Conservation (phyloP, 2,113 vertebrate species). For the Periophthalmodon schlosseri region DNA sequence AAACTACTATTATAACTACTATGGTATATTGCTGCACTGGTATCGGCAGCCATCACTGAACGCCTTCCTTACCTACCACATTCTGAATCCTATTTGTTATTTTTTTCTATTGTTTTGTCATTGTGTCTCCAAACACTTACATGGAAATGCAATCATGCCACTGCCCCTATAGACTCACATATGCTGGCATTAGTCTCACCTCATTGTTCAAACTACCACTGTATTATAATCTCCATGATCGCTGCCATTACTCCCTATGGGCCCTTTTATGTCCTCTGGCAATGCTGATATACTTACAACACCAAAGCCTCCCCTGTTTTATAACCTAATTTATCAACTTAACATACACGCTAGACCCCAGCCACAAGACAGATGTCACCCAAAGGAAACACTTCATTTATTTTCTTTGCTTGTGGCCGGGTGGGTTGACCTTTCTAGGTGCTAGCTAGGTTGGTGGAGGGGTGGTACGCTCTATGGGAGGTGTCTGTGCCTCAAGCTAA, state of each 20-base stretch:
- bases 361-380: slow-evolving; percentile 41
- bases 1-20: too few relatives aligned
- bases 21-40: too few relatives aligned
- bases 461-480: slow-evolving; percentile 41
- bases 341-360: slow-evolving; percentile 6
- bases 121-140: background rate
- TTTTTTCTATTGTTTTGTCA: background rate
- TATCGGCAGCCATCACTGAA: background rate
- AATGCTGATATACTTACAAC: slow-evolving; percentile 1
- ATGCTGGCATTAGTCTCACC: background rate
- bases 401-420: slow-evolving; percentile 29
- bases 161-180: background rate
- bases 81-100: background rate
- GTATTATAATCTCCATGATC: background rate
- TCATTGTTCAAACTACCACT: background rate
- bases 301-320: slow-evolving; percentile 1
- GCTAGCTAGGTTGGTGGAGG: slow-evolving; percentile 18
- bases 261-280: background rate
- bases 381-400: slow-evolving; percentile 38
- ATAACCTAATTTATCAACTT: slow-evolving; percentile 28
- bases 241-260: background rate
- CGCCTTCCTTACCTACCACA: background rate
- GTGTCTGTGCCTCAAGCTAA: slow-evolving; percentile 45
- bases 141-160: slow-evolving; percentile 4
- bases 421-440: slow-evolving; percentile 56